Evolutionary conservation across 2,797 vertebrate genomes (phyloP).

Genomic region (Rhynchotus rufescens): DNA sequence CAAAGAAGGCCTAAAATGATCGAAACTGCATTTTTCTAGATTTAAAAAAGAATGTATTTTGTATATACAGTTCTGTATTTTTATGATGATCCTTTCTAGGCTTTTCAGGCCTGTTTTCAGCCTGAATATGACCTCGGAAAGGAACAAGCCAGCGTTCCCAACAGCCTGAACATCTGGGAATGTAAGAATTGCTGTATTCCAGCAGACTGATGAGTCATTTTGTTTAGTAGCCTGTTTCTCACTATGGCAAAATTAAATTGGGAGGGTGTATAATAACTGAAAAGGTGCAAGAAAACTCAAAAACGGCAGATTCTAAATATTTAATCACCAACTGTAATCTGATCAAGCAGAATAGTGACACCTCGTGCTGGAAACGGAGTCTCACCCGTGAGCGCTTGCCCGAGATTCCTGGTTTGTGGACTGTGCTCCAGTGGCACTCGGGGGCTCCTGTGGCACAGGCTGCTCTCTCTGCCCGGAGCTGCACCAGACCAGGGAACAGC

Average conservation of each 20-base stretch:
- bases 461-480: neutral
- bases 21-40: neutral
- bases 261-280: neutral
- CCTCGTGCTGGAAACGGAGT: neutral
- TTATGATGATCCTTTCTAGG: neutral
- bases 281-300: neutral
- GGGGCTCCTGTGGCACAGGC: neutral
- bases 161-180: neutral
- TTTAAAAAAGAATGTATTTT: neutral
- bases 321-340: neutral
- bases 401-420: neutral
- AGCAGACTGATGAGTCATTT: neutral
- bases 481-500: neutral
- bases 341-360: neutral
- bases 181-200: neutral
- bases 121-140: neutral
- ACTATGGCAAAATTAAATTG: neutral
- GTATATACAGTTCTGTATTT: neutral
- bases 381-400: slow-evolving; percentile 29
- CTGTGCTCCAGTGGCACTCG: neutral
- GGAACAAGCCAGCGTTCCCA: neutral
- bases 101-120: neutral
- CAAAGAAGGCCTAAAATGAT: neutral
- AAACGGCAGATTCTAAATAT: neutral
- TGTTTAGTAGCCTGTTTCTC: neutral